These are phyloP conservation scores for Leptodactylus fallax DNA, from an alignment of 2,797 vertebrate genomes.

Conservation along the genomic window DNA sequence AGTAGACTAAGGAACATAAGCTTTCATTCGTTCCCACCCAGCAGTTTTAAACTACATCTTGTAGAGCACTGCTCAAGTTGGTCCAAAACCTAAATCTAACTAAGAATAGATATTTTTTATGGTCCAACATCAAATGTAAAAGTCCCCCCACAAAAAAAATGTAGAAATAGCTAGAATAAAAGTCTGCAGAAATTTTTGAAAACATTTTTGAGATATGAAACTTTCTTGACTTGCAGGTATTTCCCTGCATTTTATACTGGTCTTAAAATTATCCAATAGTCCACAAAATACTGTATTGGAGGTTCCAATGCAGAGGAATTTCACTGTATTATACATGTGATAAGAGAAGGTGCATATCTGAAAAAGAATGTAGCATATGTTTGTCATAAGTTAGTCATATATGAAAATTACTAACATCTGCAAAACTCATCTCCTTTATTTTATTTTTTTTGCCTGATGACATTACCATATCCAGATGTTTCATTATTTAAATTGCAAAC, in stretches of 20 bases:
- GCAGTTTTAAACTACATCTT: no score
- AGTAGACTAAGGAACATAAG: no score
- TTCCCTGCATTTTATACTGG: no score
- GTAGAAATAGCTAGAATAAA: no score
- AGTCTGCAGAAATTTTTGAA: no score
- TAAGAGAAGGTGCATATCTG: neutral
- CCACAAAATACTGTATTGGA: neutral
- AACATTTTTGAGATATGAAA: no score
- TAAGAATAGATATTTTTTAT: neutral
- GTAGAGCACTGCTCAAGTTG: neutral
- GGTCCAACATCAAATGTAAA: neutral
- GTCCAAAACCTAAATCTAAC: neutral
- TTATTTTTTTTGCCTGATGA: conserved; percentile 13
- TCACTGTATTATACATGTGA: neutral
- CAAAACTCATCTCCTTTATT: conserved; percentile 14
- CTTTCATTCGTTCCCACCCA: no score
- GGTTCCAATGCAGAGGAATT: neutral
- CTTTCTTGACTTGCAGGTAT: no score
- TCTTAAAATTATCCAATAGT: no score
- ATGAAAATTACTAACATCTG: conserved; percentile 11
- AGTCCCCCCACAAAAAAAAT: neutral
- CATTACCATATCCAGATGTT: conserved; percentile 46
- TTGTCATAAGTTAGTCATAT: neutral
- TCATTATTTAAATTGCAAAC: conserved; percentile 7
- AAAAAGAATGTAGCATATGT: neutral